Conservation (phyloP, 2,797 vertebrate species). For the Erithacus rubecula region DNA sequence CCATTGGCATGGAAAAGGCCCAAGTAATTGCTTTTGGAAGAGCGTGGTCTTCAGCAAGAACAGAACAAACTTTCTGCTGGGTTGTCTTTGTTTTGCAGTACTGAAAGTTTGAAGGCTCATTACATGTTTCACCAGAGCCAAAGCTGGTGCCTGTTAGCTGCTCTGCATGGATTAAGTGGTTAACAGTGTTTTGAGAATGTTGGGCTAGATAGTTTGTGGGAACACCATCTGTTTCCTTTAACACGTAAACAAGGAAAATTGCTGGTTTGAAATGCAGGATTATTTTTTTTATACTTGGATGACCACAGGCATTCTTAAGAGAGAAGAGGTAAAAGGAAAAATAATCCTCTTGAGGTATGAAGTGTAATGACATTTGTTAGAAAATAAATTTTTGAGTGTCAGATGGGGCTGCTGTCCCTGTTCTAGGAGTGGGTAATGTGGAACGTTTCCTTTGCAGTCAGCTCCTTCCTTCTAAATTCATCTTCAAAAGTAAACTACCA, state of each 20-base stretch:
- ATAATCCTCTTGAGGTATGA: background rate
- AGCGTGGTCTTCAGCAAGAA: background rate
- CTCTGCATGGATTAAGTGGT: slow-evolving; percentile 10
- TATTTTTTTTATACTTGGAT: slow-evolving; percentile 65
- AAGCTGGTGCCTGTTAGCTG: background rate
- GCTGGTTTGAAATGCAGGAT: slow-evolving; percentile 69
- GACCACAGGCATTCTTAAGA: slow-evolving; percentile 73
- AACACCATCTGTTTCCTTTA: slow-evolving; percentile 76
- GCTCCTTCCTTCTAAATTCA: background rate
- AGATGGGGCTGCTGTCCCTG: background rate
- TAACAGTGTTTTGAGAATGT: slow-evolving; percentile 36
- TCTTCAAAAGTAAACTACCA: background rate
- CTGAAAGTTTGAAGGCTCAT: background rate
- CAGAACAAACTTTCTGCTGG: slow-evolving; percentile 6
- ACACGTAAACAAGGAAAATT: slow-evolving; percentile 75
- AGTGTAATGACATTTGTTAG: slow-evolving; percentile 67
- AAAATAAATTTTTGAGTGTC: slow-evolving; percentile 56
- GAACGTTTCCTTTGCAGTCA: background rate
- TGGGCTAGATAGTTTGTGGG: slow-evolving; percentile 56
- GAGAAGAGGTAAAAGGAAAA: slow-evolving; percentile 35
- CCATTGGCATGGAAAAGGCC: slow-evolving; percentile 35
- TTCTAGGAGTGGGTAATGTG: background rate
- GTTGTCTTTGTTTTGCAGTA: background rate
- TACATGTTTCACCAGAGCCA: slow-evolving; percentile 12
- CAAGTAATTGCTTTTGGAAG: background rate